These are phyloP conservation scores for Rhimphoctona megacephalus DNA, from an alignment of 2,888 invertebrate species.

Conservation along the genomic window DNA sequence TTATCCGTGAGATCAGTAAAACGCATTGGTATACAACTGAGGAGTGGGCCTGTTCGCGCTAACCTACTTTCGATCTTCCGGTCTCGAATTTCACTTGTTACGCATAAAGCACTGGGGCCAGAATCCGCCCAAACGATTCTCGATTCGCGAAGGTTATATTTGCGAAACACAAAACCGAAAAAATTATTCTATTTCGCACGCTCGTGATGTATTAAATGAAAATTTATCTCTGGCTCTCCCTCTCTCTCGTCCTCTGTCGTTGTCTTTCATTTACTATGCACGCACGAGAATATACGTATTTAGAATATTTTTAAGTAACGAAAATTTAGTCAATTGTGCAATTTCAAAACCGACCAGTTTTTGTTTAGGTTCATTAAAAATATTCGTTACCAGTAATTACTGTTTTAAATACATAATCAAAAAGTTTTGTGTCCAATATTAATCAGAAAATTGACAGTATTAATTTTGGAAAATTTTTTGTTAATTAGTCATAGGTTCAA, in stretches of 20 bases:
- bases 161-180: not conserved
- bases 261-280: not conserved
- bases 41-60: constrained; percentile 38
- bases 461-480: not conserved
- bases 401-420: not conserved
- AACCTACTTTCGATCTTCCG: constrained; percentile 64
- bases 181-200: constrained; percentile 32
- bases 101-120: constrained; percentile 51
- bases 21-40: constrained; percentile 16
- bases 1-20: constrained; percentile 6
- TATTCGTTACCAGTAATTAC: not conserved
- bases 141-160: constrained; percentile 25
- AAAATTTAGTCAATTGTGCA: too few relatives aligned
- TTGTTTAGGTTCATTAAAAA: not conserved
- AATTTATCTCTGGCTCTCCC: constrained; percentile 35
- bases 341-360: not conserved
- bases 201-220: constrained; percentile 30
- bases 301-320: not conserved
- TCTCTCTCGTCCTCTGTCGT: constrained; percentile 11
- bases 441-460: not conserved
- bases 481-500: not conserved
- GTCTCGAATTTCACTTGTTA: constrained; percentile 67
- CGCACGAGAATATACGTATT: not conserved
- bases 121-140: constrained; percentile 1
- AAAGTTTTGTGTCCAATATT: not conserved